Evolutionary conservation across 2,113 vertebrate genomes (phyloP).

Genomic region (Phalacrocorax pelagicus): DNA sequence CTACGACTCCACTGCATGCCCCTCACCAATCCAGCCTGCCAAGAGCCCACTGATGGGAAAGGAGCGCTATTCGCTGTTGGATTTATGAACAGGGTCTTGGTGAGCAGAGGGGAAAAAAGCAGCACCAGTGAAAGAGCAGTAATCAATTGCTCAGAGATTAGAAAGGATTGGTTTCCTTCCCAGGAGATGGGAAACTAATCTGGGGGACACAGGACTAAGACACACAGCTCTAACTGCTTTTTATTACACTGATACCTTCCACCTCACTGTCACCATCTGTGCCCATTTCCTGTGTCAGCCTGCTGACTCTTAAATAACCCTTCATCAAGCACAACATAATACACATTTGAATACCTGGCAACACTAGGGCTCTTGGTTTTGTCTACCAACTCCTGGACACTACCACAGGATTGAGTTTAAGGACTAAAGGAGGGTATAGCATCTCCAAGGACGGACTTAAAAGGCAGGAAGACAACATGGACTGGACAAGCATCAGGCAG

Average conservation of each 20-base stretch:
- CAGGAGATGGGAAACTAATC: background rate
- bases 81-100: background rate
- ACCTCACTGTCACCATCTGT: background rate
- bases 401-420: background rate
- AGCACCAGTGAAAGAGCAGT: background rate
- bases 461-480: background rate
- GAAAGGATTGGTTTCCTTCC: background rate
- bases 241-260: background rate
- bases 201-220: background rate
- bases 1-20: rapidly evolving
- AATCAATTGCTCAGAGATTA: background rate
- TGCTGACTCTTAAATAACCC: background rate
- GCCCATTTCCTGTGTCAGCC: background rate
- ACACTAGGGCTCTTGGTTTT: background rate
- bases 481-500: background rate
- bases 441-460: background rate
- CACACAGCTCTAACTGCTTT: background rate
- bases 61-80: too few species aligned
- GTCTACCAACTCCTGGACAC: background rate
- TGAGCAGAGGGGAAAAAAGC: background rate
- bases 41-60: background rate
- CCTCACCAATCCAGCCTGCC: background rate
- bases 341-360: background rate
- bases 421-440: background rate
- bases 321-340: background rate